Evolutionary conservation across 1,140 invertebrate genomes (phyloP), one percentile per base, ranked within the genome.

Genomic region (Lucilia sericata): DNA sequence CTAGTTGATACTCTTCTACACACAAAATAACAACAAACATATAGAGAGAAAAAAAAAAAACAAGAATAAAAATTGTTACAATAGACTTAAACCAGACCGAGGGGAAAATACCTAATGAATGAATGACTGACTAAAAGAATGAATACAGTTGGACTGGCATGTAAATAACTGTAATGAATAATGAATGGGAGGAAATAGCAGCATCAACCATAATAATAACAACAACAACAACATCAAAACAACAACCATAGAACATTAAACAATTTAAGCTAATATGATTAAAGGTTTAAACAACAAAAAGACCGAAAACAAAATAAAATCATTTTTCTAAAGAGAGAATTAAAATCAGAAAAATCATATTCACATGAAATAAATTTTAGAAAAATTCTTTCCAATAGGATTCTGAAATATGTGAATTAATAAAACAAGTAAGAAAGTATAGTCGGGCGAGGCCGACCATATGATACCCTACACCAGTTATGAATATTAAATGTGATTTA

Each of bases 131-230:
- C 8, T 17, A n/a, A 60, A 60, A 17, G 5, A 60, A 60, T n/a
- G n/a, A 60, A 17, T 17, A 60, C 55, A 60, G 42, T 42, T 42
- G 42, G 42, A 60, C 65, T 21, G 65, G n/a, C n/a, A 70, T 70
- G 65, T 21, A 70, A 70, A 25, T 70, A 60, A 60, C 55, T n/a
- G 65, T 70, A 70, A 70, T 70, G 65, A 70, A 70, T 70, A 70
- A 70, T n/a, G 51, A 55, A 17, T 55, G 51, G 21, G 12, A 21
- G 65, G 65, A 70, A 70, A 70, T 21, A 21, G 19, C 21, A 70
- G n/a, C 65, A 70, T 9, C 21, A 60, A 60, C 55, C 1, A 30
- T 30, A 30, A 30, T 30, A 30, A 30, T 30, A 60, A 60, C 0
- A 60, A 60, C 55, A n/a, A 17, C 14, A 60, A 17, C 55, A 60